A percentile compares a stretch with the other conserved stretches of the same genome.
Evolutionary conservation across 2,888 invertebrate genomes (phyloP).

Genomic region (Flabesymbios commensalis): DNA sequence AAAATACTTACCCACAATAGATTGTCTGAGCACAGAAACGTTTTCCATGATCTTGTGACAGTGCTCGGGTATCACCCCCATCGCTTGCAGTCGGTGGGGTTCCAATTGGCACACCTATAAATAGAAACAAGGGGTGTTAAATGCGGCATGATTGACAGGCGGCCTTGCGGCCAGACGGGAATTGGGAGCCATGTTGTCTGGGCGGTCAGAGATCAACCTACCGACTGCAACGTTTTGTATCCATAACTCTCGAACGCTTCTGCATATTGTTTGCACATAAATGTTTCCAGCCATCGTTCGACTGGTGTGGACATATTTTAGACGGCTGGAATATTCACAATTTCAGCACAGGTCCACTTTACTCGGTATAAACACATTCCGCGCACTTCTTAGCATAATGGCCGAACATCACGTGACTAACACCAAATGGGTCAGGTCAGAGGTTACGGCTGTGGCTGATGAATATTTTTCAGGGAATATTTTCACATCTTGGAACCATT

Average conservation of each 20-base stretch:
- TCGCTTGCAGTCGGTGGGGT: conserved; percentile 44
- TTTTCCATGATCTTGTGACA: conserved; percentile 51
- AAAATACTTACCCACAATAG: conserved; percentile 37
- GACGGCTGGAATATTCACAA: neutral
- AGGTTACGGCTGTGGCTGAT: too few relatives aligned
- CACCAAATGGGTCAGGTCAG: too few relatives aligned
- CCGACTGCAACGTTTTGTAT: conserved; percentile 53
- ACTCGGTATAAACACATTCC: conserved; percentile 34
- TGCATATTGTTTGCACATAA: conserved; percentile 55
- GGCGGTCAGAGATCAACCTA: conserved; percentile 37
- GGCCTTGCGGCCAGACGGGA: too few relatives aligned
- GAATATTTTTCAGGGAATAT: too few relatives aligned
- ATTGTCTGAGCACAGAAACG: conserved; percentile 48
- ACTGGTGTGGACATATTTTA: conserved; percentile 48
- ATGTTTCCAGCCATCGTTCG: conserved; percentile 55
- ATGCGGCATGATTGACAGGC: too few relatives aligned
- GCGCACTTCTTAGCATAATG: conserved; percentile 50
- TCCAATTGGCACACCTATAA: conserved; percentile 52
- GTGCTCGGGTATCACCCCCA: conserved; percentile 51
- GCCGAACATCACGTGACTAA: conserved; percentile 53
- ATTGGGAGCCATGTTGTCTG: neutral
- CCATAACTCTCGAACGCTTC: conserved; percentile 50
- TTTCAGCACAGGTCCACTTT: conserved; percentile 7
- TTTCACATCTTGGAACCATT: too few relatives aligned
- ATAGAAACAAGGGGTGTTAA: too few relatives aligned